Conservation (phyloP, 2,888 invertebrate species). For the Ophraella communa region DNA sequence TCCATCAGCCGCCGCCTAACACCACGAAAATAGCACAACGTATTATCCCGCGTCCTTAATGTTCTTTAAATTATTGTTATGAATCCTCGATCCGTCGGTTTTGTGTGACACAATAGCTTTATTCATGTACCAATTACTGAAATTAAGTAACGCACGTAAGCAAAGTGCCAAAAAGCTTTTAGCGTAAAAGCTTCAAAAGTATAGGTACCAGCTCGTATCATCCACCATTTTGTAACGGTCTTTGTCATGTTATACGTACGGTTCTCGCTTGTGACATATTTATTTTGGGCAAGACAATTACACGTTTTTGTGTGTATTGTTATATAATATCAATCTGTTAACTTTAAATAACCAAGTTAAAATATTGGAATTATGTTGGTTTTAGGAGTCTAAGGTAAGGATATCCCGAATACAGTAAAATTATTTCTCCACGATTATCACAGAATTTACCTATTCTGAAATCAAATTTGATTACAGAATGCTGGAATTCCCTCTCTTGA, state of each 20-base stretch:
- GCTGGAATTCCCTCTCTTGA: too few relatives aligned
- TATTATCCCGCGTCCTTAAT: slow-evolving; percentile 40
- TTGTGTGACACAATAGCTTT: slow-evolving; percentile 18
- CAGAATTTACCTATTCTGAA: too few relatives aligned
- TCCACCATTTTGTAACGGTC: slow-evolving; percentile 48
- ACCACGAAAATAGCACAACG: neutral
- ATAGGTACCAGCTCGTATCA: slow-evolving; percentile 53
- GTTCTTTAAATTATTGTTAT: slow-evolving; percentile 46
- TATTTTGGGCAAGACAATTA: slow-evolving; percentile 15
- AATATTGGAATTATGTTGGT: too few relatives aligned
- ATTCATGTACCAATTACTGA: slow-evolving; percentile 29
- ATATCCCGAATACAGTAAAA: too few relatives aligned
- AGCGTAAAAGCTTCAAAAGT: slow-evolving; percentile 52
- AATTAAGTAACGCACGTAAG: slow-evolving; percentile 49
- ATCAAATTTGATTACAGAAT: too few relatives aligned
- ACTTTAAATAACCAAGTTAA: too few relatives aligned
- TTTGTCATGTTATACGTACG: slow-evolving; percentile 40
- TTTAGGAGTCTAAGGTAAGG: too few relatives aligned
- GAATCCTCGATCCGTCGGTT: slow-evolving; percentile 33
- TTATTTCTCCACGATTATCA: too few relatives aligned
- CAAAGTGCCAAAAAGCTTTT: slow-evolving; percentile 56
- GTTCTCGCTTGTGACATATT: slow-evolving; percentile 40
- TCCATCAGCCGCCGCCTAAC: neutral
- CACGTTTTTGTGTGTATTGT: neutral
- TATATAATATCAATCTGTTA: neutral